Percentiles rank a stretch among this genome's conserved stretches.
These are phyloP conservation scores for Bicyclus anynana DNA, from an alignment of 1,140 invertebrate species.

Conservation along the genomic window DNA sequence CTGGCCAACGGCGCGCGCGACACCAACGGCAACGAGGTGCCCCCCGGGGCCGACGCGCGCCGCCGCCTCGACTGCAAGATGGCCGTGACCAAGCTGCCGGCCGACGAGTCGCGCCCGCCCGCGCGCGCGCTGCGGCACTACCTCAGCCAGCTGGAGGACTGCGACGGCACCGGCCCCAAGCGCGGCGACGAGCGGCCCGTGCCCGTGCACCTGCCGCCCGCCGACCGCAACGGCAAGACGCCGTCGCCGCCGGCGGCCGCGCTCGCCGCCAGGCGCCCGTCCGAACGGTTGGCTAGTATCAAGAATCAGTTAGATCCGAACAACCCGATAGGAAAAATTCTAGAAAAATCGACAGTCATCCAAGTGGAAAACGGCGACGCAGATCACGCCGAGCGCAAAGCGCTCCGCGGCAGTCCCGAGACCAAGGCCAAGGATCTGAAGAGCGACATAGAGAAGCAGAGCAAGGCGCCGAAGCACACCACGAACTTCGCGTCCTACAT, in stretches of 20 bases:
- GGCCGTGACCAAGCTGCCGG: constrained; percentile 69
- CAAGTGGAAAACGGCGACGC: constrained; percentile 68
- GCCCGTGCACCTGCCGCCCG: constrained; percentile 64
- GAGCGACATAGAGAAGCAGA: constrained; percentile 71
- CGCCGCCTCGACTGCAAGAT: constrained; percentile 76
- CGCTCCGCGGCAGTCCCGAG: constrained; percentile 43
- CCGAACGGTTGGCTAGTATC: constrained; percentile 60
- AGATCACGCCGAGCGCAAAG: constrained; percentile 42
- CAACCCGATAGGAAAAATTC: constrained; percentile 71
- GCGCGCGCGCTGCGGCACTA: constrained; percentile 63
- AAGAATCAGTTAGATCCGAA: constrained; percentile 73
- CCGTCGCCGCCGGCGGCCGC: constrained; percentile 55
- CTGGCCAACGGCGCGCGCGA: constrained; percentile 67
- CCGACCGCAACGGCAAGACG: constrained; percentile 68
- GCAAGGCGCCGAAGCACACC: constrained; percentile 67
- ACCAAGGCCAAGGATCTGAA: constrained; percentile 54
- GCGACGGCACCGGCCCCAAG: constrained; percentile 57
- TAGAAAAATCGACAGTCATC: constrained; percentile 74
- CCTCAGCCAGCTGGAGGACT: constrained; percentile 63
- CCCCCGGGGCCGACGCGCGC: constrained; percentile 77
- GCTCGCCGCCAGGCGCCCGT: constrained; percentile 56
- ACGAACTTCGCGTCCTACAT: constrained; percentile 80
- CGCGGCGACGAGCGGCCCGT: constrained; percentile 63
- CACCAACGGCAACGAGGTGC: constrained; percentile 77
- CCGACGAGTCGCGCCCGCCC: constrained; percentile 52